phyloP scores from a whole-genome alignment of 2,113 vertebrate species.

The Lamprotornis superbus region DNA sequence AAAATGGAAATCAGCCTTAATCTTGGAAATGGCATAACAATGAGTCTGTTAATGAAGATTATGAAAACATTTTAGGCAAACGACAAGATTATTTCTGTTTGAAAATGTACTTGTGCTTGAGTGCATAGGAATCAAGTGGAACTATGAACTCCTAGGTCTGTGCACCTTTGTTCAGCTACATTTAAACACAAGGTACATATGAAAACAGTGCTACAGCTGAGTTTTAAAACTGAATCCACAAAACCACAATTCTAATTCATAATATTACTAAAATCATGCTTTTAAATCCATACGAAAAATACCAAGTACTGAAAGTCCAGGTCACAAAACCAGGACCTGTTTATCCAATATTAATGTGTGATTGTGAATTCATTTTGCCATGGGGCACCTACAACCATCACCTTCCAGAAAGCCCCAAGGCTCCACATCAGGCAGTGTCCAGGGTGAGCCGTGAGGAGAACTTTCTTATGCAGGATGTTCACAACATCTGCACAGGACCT shows the following conservation, averaged over 20 bases:
- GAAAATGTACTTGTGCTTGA: not conserved
- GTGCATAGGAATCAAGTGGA: not conserved
- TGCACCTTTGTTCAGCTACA: not conserved
- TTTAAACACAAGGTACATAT: not conserved
- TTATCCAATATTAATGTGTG: not conserved
- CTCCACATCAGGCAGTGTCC: not conserved
- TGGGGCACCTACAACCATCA: not conserved
- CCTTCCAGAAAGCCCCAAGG: not conserved
- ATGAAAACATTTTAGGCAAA: not conserved
- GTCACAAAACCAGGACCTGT: not conserved
- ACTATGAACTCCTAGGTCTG: not conserved
- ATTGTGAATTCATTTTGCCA: not conserved
- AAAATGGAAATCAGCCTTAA: not conserved
- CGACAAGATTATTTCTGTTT: not conserved
- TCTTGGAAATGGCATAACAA: not conserved
- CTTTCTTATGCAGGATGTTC: not conserved
- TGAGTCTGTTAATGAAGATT: accelerated
- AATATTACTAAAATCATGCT: not conserved
- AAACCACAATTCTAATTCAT: not conserved
- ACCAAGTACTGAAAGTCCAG: not conserved
- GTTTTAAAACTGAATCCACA: not conserved
- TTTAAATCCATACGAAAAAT: not conserved
- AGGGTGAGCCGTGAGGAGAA: not conserved
- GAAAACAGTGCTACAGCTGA: not conserved
- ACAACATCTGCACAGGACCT: not conserved